A percentile compares a stretch with the other conserved stretches of the same genome.
Conservation (phyloP, 1,140 invertebrate genomes). For the Microplitis demolitor region DNA sequence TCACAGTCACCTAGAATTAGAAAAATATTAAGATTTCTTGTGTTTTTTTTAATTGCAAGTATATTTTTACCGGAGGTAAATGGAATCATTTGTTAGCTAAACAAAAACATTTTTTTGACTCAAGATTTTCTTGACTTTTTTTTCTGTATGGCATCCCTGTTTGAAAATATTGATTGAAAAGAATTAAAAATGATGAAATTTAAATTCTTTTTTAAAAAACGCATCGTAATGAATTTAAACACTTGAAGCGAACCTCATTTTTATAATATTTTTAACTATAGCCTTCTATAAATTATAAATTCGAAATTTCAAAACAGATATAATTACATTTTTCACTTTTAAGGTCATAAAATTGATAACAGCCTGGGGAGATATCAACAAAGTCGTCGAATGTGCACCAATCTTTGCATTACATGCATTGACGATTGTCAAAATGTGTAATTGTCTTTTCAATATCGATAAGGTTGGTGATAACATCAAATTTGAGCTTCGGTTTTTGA, state of each 20-base stretch:
- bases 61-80: constrained; percentile 21
- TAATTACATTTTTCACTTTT: neutral
- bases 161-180: too few relatives aligned
- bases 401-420: constrained; percentile 19
- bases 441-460: constrained; percentile 8
- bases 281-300: neutral
- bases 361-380: neutral
- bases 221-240: too few relatives aligned
- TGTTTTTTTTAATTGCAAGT: constrained; percentile 2
- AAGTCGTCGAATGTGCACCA: constrained; percentile 8
- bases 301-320: neutral
- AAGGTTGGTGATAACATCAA: constrained; percentile 3
- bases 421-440: constrained; percentile 9
- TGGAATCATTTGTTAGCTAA: neutral
- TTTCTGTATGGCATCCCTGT: neutral
- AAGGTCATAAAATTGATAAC: constrained; percentile 14
- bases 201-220: too few relatives aligned
- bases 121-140: neutral
- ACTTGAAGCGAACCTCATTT: too few relatives aligned
- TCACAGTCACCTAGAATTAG: neutral
- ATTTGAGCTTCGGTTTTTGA: neutral
- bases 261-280: neutral
- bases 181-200: too few relatives aligned
- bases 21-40: neutral
- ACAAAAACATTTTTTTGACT: neutral